These are phyloP conservation scores for Loris lydekkerianus DNA, from an alignment of 2,797 vertebrate species.

Conservation along the genomic window DNA sequence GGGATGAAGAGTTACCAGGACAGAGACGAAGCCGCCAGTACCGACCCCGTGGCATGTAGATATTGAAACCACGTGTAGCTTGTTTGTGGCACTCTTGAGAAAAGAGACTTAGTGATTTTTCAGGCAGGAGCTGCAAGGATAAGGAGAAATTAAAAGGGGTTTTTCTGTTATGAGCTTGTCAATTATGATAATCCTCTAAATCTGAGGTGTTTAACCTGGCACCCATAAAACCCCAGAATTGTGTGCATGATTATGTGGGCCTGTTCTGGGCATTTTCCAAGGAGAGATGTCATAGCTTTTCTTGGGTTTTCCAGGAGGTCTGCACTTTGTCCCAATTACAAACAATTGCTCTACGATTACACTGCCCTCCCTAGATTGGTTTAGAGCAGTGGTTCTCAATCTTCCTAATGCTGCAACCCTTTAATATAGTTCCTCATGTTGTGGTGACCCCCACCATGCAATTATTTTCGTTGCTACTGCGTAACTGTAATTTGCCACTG, in stretches of 20 bases:
- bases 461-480: no score
- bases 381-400: neutral
- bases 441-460: no score
- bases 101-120: constrained; percentile 89
- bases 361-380: neutral
- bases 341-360: constrained; percentile 27
- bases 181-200: constrained; percentile 47
- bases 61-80: constrained; percentile 91
- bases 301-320: constrained; percentile 36
- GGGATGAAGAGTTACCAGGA: constrained; percentile 72
- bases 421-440: no score
- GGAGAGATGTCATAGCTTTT: constrained; percentile 15
- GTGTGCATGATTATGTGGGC: neutral
- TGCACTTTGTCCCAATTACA: constrained; percentile 19
- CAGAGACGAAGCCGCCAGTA: constrained; percentile 90
- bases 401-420: no score
- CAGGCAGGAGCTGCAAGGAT: constrained; percentile 88
- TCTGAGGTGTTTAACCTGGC: constrained; percentile 3
- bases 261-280: constrained; percentile 27
- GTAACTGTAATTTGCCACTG: no score
- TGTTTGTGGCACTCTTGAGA: constrained; percentile 92
- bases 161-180: neutral
- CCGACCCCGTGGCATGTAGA: constrained; percentile 92
- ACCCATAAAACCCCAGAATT: constrained; percentile 23
- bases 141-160: constrained; percentile 16